Conservation (phyloP, 2,113 vertebrate genomes). For the Emydura subglobosa region DNA sequence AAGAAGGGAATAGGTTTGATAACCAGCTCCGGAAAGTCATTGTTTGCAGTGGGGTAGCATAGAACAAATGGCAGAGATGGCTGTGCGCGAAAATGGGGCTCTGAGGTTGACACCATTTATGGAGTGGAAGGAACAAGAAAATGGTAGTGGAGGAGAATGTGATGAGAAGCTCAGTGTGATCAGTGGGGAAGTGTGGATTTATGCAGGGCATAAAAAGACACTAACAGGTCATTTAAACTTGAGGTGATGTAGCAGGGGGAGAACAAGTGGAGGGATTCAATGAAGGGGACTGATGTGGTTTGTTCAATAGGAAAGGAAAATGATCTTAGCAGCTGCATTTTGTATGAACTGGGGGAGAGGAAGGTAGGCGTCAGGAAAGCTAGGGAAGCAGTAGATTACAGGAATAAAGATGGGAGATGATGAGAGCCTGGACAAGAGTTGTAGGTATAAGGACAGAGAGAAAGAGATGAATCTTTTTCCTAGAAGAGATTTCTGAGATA, state of each 20-base stretch:
- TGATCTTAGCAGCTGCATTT: not conserved
- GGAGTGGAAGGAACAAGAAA: conserved; percentile 1
- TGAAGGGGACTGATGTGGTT: not conserved
- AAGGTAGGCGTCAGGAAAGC: not conserved
- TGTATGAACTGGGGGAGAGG: not conserved
- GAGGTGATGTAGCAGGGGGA: not conserved
- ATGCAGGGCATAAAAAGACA: not conserved
- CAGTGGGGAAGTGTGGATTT: not conserved
- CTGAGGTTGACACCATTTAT: not conserved
- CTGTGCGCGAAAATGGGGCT: conserved; percentile 5
- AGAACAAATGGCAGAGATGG: not conserved
- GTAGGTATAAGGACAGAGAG: not conserved
- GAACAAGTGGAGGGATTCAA: not conserved
- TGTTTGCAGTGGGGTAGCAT: not conserved
- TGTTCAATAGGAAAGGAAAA: not conserved
- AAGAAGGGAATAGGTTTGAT: conserved; percentile 7
- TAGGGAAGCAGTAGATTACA: not conserved
- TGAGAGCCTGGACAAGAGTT: not conserved
- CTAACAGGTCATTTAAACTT: not conserved
- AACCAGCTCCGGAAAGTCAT: not conserved
- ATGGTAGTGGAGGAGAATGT: not conserved
- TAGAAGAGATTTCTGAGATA: not conserved
- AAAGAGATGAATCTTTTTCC: not conserved
- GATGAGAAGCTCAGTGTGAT: not conserved
- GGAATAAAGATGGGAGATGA: not conserved